These are phyloP conservation scores for Mellilla xanthometata DNA, from an alignment of 2,888 invertebrate species.

Conservation along the genomic window DNA sequence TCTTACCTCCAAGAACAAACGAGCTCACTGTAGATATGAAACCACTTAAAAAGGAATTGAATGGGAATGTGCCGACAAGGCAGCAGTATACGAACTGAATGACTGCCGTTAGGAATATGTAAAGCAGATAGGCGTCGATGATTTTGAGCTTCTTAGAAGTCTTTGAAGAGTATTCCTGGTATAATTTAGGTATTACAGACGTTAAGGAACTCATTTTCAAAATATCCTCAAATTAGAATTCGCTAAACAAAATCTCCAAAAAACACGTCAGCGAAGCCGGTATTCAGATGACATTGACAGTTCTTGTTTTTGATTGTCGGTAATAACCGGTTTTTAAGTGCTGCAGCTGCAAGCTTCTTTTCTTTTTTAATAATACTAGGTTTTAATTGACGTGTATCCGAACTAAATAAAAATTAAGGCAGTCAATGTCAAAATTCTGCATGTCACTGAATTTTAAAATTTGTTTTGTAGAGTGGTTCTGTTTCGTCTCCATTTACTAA, in stretches of 20 bases:
- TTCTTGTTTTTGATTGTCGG: background rate
- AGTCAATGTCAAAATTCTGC: constrained; percentile 42
- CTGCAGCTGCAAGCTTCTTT: too few relatives aligned
- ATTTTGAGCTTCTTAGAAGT: constrained; percentile 97
- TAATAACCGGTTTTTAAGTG: background rate
- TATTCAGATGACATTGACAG: background rate
- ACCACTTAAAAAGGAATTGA: constrained; percentile 99
- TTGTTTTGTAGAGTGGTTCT: constrained; percentile 5
- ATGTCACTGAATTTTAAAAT: constrained; percentile 47
- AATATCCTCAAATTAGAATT: background rate
- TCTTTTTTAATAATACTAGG: too few relatives aligned
- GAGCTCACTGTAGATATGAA: constrained; percentile 99
- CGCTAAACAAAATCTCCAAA: background rate
- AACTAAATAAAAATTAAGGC: background rate
- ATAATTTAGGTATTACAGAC: constrained; percentile 90
- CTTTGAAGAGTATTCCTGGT: constrained; percentile 92
- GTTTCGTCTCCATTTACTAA: background rate
- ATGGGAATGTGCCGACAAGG: constrained; percentile 99
- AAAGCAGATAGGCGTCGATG: constrained; percentile 97
- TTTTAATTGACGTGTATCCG: background rate
- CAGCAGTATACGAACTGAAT: constrained; percentile 98
- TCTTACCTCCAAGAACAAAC: constrained; percentile 96
- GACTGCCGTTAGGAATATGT: constrained; percentile 97
- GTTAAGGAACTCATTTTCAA: constrained; percentile 85
- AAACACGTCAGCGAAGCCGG: constrained; percentile 13